Evolutionary conservation across 37 sponge, comb jelly and placozoan genomes (phyloP), one percentile per base, ranked within the genome.

Genomic region (Geodia barretti): DNA sequence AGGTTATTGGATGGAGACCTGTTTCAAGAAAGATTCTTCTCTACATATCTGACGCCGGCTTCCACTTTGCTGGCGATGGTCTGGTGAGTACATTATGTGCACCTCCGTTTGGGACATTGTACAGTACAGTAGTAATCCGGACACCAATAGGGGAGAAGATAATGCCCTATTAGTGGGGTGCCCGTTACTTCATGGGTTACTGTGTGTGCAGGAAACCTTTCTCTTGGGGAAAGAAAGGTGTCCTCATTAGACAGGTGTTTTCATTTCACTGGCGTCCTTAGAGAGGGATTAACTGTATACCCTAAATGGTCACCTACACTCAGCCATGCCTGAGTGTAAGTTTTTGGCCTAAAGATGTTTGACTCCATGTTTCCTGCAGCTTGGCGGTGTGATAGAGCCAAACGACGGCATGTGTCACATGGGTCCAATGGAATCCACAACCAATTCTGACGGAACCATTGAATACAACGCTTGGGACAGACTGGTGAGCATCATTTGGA

Each of bases 21-120:
- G 71, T 84, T 68, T 84, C 95, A 39, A 78, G 91, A 35, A 76
- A 72, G 4, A 70, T 94, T 36, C 70, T 94, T 28, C 79, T 94
- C 3, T 87, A 87, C 74, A 74, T 84, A 7, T 84, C 84, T 39
- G 95, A 94, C 77, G 88, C 95, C 21, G 84, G 81, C 4, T 94
- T 85, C 74, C 95, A 94, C 62, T 84, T 81, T 91, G 89, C 88
- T 31, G 91, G 85, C 62, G 95, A 94, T 80, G 95, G 95, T 19
- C 82, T 86, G 78, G 89, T 91, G 28, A 58, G 81, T 47, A 14
- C 14, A n/a, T 11, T 19, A 20, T 19, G 60, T 58, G 11, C 60
- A n/a, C n/a, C n/a, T n/a, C n/a, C n/a, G n/a, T n/a, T n/a, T n/a
- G n/a, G n/a, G n/a, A n/a, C n/a, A n/a, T n/a, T n/a, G n/a, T n/a